These are phyloP conservation scores for Drosophila testacea DNA, from an alignment of 2,888 invertebrate species.

Conservation along the genomic window DNA sequence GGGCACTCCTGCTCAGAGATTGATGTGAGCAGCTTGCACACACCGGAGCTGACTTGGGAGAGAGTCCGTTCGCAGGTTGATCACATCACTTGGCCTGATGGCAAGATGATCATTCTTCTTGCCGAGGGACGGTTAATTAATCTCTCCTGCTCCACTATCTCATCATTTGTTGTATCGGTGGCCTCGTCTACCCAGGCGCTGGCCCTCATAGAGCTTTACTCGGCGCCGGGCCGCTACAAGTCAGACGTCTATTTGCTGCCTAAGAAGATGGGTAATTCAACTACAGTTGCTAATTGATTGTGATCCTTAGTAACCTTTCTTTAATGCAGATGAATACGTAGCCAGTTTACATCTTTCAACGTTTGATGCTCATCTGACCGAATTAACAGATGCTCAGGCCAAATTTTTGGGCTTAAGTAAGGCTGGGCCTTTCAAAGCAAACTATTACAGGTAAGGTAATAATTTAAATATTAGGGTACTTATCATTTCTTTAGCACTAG, in stretches of 20 bases:
- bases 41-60: slow-evolving; percentile 98
- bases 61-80: slow-evolving; percentile 98
- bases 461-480: too few species aligned
- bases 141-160: slow-evolving; percentile 96
- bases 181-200: slow-evolving; percentile 98
- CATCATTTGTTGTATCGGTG: slow-evolving; percentile 98
- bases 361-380: slow-evolving; percentile 98
- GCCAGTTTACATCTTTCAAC: slow-evolving; percentile 97
- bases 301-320: background rate
- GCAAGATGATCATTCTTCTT: slow-evolving; percentile 95
- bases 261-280: slow-evolving; percentile 95
- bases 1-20: slow-evolving; percentile 98
- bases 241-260: slow-evolving; percentile 98
- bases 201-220: slow-evolving; percentile 98
- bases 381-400: slow-evolving; percentile 96
- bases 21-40: slow-evolving; percentile 95
- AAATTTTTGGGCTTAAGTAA: slow-evolving; percentile 98
- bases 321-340: slow-evolving; percentile 94
- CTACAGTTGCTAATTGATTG: background rate
- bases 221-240: slow-evolving; percentile 96
- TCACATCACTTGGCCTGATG: slow-evolving; percentile 98
- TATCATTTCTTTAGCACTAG: too few species aligned
- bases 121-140: slow-evolving; percentile 98
- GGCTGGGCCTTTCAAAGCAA: slow-evolving; percentile 98
- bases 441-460: slow-evolving; percentile 93